Base-by-base conservation (phyloP, 2,888 invertebrate species). In the Trichogramma dendrolimi region DNA sequence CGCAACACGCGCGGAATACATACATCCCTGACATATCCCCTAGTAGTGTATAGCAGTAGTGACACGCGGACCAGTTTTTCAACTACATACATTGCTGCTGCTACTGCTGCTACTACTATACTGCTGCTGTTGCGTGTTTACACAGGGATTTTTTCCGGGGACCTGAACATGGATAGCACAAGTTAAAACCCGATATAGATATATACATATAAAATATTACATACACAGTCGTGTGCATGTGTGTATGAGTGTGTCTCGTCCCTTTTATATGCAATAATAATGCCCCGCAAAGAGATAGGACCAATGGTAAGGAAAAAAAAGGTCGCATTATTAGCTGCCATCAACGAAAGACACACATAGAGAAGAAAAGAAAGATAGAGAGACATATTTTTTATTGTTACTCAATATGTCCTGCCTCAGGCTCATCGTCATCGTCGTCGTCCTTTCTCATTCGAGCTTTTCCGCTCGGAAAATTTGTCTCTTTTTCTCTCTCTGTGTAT, bases 391-490 rank as follows among this genome's bases (percentile, higher is more conserved):
- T 27, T 27, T 27, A 27, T 27, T 27, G 27, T 27, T 27, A 27
- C 27, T 27, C 27, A 27, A 27, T 27, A 27, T 27, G 27, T 27
- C 27, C 27, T 27, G 27, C 27, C 27, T 27, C 27, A 3, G 27
- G 27, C 73, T 73, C 71, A 73, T 72, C 72, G 72, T 71, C 70
- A 71, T 69, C 70, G 53, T 67, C 66, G 27, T 27, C 27, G 27
- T 27, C 27, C 27, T 27, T 27, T 27, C 68, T 71, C 68, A 77
- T 78, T 78, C 76, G 74, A 70, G 71, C 64, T 75, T 74, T 73
- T 74, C 75, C 73, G 77, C 73, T 73, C 77, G 78, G 77, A 77
- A 78, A 79, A 78, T 77, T 77, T 75, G 77, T 78, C 74, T 76
- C 74, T 71, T 72, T 69, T 71, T 75, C 74, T 73, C 64, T 67